Conservation (phyloP, 2,113 vertebrate species). For the Nettapus auritus region DNA sequence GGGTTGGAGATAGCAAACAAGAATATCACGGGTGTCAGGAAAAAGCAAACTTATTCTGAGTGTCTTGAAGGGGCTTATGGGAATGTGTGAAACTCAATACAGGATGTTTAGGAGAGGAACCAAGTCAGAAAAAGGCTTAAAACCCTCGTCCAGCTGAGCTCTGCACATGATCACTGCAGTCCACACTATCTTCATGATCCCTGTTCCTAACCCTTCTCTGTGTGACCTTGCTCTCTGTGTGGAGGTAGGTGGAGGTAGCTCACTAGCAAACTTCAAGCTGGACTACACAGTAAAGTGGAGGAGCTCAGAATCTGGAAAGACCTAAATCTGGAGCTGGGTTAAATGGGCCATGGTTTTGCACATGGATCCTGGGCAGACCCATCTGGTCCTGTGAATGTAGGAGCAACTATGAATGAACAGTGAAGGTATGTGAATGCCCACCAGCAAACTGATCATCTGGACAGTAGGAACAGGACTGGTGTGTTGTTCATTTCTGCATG, state of each 20-base stretch:
- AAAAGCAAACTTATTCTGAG: background rate
- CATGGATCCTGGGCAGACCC: background rate
- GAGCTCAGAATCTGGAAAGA: background rate
- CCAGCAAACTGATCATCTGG: background rate
- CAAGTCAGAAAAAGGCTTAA: background rate
- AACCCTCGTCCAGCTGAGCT: background rate
- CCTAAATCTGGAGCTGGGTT: background rate
- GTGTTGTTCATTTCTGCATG: background rate
- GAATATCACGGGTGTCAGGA: background rate
- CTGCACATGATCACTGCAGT: background rate
- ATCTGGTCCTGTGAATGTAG: background rate
- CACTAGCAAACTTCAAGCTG: background rate
- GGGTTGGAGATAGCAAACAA: fast-evolving
- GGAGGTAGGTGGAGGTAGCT: background rate
- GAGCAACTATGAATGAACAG: background rate
- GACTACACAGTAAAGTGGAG: background rate
- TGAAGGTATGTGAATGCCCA: background rate
- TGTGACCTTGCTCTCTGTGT: background rate
- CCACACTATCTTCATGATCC: background rate
- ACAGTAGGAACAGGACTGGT: background rate
- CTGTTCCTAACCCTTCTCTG: background rate
- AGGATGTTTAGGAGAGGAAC: background rate
- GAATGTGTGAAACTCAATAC: background rate
- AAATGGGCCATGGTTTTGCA: background rate
- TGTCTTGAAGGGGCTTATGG: background rate